Conservation (phyloP, 2,888 invertebrate genomes). For the Tubiluchus corallicola region DNA sequence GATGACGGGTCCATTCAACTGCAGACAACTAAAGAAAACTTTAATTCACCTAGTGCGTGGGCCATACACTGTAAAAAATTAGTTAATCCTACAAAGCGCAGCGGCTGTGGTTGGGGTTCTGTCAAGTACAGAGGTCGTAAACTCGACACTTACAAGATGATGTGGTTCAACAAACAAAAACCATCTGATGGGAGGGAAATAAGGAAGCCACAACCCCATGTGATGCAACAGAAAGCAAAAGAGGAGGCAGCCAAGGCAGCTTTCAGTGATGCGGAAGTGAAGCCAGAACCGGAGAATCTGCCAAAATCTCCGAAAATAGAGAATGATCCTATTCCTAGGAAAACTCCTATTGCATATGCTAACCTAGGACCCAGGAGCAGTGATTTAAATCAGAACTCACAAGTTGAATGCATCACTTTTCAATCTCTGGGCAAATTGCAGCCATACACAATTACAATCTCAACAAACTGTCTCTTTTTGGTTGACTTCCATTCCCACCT, state of each 20-base stretch:
- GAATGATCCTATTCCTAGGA: too few species aligned
- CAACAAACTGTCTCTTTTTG: slow-evolving; percentile 58
- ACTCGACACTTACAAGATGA: slow-evolving; percentile 67
- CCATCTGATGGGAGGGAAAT: too few species aligned
- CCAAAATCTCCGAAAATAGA: too few species aligned
- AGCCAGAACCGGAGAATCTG: too few species aligned
- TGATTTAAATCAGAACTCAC: slow-evolving; percentile 66
- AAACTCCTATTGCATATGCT: too few species aligned
- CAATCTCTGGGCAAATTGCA: slow-evolving; percentile 71
- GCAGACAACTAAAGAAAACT: slow-evolving; percentile 57
- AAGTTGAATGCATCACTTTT: slow-evolving; percentile 75
- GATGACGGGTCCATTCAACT: slow-evolving; percentile 71
- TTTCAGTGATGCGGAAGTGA: too few species aligned
- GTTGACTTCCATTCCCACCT: slow-evolving; percentile 84
- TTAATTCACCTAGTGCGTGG: slow-evolving; percentile 78
- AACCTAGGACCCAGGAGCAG: too few species aligned
- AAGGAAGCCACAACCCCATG: too few species aligned
- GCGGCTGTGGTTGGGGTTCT: slow-evolving; percentile 82
- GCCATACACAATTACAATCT: slow-evolving; percentile 69
- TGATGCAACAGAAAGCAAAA: too few species aligned
- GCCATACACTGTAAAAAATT: slow-evolving; percentile 76
- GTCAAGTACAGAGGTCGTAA: slow-evolving; percentile 61
- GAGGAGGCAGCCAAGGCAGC: too few species aligned
- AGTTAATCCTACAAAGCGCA: slow-evolving; percentile 74
- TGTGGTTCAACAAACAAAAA: slow-evolving; percentile 53